These are phyloP conservation scores for Coelopa frigida DNA, from an alignment of 1,140 invertebrate species.

Conservation along the genomic window DNA sequence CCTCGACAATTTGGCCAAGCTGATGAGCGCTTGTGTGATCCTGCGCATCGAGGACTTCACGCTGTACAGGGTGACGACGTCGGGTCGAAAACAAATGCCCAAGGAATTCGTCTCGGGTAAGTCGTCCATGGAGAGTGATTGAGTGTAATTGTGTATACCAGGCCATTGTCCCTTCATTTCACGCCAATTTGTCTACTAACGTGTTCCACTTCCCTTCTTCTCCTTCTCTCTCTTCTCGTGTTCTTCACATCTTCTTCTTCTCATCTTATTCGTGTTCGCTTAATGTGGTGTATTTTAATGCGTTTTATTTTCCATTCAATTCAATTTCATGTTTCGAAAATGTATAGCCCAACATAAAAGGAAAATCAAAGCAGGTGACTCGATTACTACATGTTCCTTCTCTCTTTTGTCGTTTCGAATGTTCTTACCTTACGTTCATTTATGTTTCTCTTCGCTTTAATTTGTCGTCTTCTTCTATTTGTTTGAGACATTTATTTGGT, in stretches of 20 bases:
- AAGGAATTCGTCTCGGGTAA: conserved; percentile 77
- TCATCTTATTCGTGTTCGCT: no score
- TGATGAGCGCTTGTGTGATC: conserved; percentile 88
- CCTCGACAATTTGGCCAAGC: conserved; percentile 67
- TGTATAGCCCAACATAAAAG: conserved; percentile 49
- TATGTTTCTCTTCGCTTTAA: conserved; percentile 6
- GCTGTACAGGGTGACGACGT: conserved; percentile 74
- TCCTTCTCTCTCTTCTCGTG: not conserved
- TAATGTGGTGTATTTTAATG: conserved; percentile 17
- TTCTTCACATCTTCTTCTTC: conserved; percentile 11
- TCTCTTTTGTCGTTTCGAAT: conserved; percentile 6
- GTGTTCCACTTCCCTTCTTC: not conserved
- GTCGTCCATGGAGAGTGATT: not conserved
- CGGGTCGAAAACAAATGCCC: conserved; percentile 58
- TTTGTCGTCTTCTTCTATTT: not conserved
- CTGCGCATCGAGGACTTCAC: conserved; percentile 84
- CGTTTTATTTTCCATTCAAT: conserved; percentile 17
- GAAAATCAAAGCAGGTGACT: conserved; percentile 47
- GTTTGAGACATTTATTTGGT: not conserved
- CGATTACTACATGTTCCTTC: conserved; percentile 12
- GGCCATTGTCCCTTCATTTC: not conserved
- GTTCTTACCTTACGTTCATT: no score
- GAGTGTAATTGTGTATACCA: not conserved
- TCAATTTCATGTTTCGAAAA: conserved; percentile 14
- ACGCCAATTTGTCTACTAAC: not conserved